A percentile compares a stretch with the other conserved stretches of the same genome.
phyloP scores from a whole-genome alignment of 2,888 invertebrate genomes.

The Sesia apiformis region DNA sequence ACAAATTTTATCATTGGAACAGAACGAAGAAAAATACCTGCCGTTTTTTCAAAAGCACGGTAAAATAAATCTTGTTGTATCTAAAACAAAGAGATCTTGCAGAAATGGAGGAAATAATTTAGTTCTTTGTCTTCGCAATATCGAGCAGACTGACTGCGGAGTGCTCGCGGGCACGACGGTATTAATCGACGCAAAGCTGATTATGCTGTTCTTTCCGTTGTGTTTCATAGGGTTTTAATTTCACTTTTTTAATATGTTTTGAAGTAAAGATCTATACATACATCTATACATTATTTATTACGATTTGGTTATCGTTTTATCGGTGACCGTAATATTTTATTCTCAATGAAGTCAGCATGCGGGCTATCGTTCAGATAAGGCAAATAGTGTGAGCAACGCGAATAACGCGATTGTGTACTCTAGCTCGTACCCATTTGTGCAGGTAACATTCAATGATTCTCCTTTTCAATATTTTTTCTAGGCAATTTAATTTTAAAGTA shows the following conservation, averaged over 20 bases:
- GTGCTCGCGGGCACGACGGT: conserved; percentile 48
- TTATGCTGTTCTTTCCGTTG: conserved; percentile 47
- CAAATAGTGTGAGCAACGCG: too few relatives aligned
- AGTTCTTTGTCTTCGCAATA: conserved; percentile 65
- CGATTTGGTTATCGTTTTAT: too few relatives aligned
- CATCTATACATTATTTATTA: too few relatives aligned
- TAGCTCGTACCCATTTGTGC: too few relatives aligned
- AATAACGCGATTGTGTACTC: too few relatives aligned
- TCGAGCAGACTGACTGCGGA: conserved; percentile 35
- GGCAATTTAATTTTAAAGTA: too few relatives aligned
- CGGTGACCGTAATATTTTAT: too few relatives aligned
- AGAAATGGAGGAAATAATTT: conserved; percentile 65
- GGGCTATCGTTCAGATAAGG: too few relatives aligned
- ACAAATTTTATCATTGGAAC: neutral
- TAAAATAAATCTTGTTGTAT: conserved; percentile 25
- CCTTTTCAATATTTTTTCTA: too few relatives aligned
- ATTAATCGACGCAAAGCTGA: conserved; percentile 70
- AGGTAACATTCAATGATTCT: too few relatives aligned
- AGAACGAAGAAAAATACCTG: neutral
- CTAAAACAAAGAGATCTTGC: conserved; percentile 53
- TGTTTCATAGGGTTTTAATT: too few relatives aligned
- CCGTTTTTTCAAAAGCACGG: neutral
- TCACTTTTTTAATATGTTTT: neutral
- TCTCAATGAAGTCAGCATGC: too few relatives aligned
- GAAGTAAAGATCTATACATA: neutral